Conservation (phyloP, 2,888 invertebrate species). For the Scaptomyza flava region DNA sequence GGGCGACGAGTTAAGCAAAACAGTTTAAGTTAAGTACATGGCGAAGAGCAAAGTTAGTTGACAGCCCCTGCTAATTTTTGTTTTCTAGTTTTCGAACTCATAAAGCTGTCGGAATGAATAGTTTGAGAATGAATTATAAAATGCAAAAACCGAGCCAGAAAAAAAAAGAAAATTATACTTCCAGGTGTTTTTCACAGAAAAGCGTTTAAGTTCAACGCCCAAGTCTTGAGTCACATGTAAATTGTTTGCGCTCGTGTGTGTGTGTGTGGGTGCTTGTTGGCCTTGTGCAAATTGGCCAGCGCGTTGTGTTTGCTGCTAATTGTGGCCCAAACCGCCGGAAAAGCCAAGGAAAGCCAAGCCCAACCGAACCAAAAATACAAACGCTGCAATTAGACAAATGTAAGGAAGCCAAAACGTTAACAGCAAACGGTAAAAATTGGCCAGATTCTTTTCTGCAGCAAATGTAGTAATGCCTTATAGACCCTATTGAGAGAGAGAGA, state of each 20-base stretch:
- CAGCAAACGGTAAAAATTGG: constrained; percentile 34
- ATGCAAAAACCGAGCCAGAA: constrained; percentile 1
- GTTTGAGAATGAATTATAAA: constrained; percentile 25
- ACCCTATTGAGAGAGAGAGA: constrained; percentile 8
- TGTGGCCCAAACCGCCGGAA: constrained; percentile 51
- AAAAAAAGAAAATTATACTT: not conserved
- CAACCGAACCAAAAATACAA: constrained; percentile 1
- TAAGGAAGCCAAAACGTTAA: constrained; percentile 23
- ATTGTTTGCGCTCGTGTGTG: constrained; percentile 10
- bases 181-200: constrained; percentile 27
- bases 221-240: constrained; percentile 32
- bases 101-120: constrained; percentile 19
- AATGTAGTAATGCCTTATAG: not conserved
- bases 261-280: constrained; percentile 47
- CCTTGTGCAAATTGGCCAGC: constrained; percentile 69
- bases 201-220: constrained; percentile 32
- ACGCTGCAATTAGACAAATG: constrained; percentile 66
- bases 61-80: not conserved
- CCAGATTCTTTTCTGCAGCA: constrained; percentile 15
- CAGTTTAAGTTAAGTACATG: constrained; percentile 22
- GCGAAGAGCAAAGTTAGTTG: not conserved
- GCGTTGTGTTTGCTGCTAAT: constrained; percentile 65
- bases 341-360: constrained; percentile 38
- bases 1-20: not conserved
- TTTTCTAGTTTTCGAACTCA: not conserved